phyloP scores from a whole-genome alignment of 2,888 invertebrate genomes.

The Zootermopsis nevadensis region DNA sequence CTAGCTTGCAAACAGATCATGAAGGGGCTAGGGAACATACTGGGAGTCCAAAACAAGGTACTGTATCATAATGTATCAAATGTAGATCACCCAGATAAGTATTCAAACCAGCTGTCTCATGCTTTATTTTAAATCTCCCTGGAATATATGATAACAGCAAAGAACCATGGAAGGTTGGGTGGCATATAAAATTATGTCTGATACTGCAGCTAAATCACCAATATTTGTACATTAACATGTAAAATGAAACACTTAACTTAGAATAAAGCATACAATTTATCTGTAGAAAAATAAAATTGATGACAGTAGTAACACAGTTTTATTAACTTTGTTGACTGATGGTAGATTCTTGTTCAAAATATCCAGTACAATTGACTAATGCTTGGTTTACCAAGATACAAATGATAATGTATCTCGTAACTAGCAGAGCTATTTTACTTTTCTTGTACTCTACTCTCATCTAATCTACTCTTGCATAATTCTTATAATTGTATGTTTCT shows the following conservation, averaged over 20 bases:
- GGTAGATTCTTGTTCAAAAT: conserved; percentile 19
- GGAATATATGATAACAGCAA: conserved; percentile 13
- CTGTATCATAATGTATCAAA: not conserved
- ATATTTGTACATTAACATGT: conserved; percentile 38
- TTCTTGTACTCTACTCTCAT: not conserved
- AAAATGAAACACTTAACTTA: conserved; percentile 17
- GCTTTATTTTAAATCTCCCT: conserved; percentile 10
- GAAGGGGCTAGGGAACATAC: not conserved
- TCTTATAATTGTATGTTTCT: conserved; percentile 7
- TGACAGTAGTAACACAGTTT: conserved; percentile 27
- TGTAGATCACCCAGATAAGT: conserved; percentile 21
- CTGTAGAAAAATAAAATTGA: conserved; percentile 29
- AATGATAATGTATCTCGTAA: not conserved
- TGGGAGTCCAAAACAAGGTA: conserved; percentile 34
- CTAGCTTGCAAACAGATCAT: not conserved
- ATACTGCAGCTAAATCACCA: conserved; percentile 20
- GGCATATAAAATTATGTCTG: not conserved
- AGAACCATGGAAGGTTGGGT: conserved; percentile 15
- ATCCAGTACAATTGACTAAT: conserved; percentile 10
- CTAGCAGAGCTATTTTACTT: conserved; percentile 17
- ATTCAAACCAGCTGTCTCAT: conserved; percentile 32
- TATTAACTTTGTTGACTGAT: conserved; percentile 14
- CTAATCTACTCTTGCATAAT: not conserved
- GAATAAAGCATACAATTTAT: not conserved
- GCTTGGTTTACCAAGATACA: not conserved